Conservation (phyloP, 2,113 vertebrate species). For the Montifringilla adamsi region DNA sequence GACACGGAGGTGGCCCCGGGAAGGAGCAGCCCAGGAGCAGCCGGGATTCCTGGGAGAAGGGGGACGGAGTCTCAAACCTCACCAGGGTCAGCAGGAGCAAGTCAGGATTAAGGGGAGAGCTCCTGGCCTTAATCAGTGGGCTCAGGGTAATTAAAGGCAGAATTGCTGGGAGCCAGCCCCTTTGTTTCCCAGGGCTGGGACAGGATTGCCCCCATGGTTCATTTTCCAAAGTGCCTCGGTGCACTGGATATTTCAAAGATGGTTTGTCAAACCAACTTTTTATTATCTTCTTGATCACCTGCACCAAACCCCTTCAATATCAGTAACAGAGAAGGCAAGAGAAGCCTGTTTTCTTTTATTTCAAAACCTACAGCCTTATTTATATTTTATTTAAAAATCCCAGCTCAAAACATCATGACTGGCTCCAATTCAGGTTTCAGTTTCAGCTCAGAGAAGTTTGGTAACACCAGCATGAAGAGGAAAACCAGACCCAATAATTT, state of each 20-base stretch:
- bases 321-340: background rate
- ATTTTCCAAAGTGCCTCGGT: background rate
- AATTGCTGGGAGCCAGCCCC: background rate
- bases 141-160: constrained; percentile 62
- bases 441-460: background rate
- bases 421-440: background rate
- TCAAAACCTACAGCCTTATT: background rate
- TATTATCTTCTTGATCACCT: background rate
- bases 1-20: background rate
- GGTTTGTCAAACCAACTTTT: background rate
- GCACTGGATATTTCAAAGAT: background rate
- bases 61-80: background rate
- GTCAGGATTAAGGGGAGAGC: constrained; percentile 46
- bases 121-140: constrained; percentile 35
- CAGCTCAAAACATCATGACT: background rate
- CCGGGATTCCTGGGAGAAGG: background rate
- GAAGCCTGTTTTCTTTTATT: background rate
- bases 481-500: background rate
- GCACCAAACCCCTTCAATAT: background rate
- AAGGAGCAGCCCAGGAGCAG: background rate
- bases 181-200: background rate
- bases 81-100: constrained; percentile 3
- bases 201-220: background rate
- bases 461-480: background rate
- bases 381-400: background rate